Evolutionary conservation across 1,140 invertebrate genomes (phyloP), one percentile per base, ranked within the genome.

Genomic region (Zaprionus vittiger): DNA sequence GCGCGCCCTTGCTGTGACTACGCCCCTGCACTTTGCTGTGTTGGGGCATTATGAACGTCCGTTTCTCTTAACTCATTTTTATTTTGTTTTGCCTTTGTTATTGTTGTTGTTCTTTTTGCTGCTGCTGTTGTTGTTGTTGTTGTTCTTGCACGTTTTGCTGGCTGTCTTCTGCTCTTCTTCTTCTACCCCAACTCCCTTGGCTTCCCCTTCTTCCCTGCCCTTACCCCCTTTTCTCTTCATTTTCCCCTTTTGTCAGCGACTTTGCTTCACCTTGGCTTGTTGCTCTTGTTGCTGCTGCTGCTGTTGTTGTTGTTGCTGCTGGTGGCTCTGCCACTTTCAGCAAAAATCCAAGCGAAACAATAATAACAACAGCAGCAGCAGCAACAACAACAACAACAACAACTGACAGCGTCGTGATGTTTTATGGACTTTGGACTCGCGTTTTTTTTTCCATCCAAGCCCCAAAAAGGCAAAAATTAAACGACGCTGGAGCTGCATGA

Each of bases 401-500:
- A 47, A 47, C 41, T 71, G 73, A 73, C 68, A 62, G 76, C 83
- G 77, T 78, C 80, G 73, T 83, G 80, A 86, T 87, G 83, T 85
- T 87, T 87, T 87, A 86, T 86, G 83, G 83, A 86, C 83, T 86
- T 86, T 87, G 77, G 83, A 86, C 83, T 86, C 73, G 78, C 78
- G 76, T 70, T 79, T 79, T 70, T 70, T 75, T 72, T 74, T 65
- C 59, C 64, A 47, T 47, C 20, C 80, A 86, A 77, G 79, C 73
- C 66, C 77, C 77, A 83, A 87, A 86, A 83, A 87, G 80, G 77
- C 82, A 87, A 87, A 83, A 86, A 80, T 82, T 75, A 83, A 83
- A 77, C 80, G 76, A 71, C 76, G 67, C 49, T 56, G 71, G 55
- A 74, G 83, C 68, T 79, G 82, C 82, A 85, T 87, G 83, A 86